These are phyloP conservation scores for Dreissena polymorpha DNA, from an alignment of 1,140 invertebrate genomes.

Conservation along the genomic window DNA sequence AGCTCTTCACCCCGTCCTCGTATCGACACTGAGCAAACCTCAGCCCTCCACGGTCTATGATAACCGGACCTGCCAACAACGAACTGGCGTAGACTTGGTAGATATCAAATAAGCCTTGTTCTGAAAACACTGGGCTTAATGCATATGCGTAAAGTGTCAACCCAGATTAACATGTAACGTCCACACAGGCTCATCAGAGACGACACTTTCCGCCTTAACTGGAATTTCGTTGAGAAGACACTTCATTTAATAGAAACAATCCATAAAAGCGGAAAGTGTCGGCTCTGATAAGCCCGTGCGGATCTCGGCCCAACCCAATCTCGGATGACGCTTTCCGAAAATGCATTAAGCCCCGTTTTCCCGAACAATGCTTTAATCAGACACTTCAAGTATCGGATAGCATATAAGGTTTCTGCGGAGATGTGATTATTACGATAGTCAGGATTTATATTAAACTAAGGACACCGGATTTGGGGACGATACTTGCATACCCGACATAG, in stretches of 20 bases:
- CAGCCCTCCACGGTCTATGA: constrained; percentile 18
- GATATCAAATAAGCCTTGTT: background rate
- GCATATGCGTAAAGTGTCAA: background rate
- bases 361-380: background rate
- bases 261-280: too few relatives aligned
- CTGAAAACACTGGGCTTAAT: background rate
- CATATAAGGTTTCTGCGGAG: background rate
- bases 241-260: too few relatives aligned
- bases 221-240: too few relatives aligned
- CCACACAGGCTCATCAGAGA: too few relatives aligned
- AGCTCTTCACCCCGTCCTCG: constrained; percentile 15
- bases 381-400: background rate
- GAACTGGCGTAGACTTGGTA: background rate
- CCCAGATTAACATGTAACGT: too few relatives aligned
- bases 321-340: too few relatives aligned
- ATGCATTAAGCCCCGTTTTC: too few relatives aligned
- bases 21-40: constrained; percentile 42
- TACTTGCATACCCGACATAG: too few relatives aligned
- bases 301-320: too few relatives aligned
- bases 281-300: too few relatives aligned
- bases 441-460: background rate
- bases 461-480: background rate
- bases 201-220: too few relatives aligned
- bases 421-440: background rate
- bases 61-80: constrained; percentile 7